Percentiles rank a stretch among this genome's conserved stretches.
phyloP scores from a whole-genome alignment of 2,797 vertebrate species.

The Hafferia zeledoni region DNA sequence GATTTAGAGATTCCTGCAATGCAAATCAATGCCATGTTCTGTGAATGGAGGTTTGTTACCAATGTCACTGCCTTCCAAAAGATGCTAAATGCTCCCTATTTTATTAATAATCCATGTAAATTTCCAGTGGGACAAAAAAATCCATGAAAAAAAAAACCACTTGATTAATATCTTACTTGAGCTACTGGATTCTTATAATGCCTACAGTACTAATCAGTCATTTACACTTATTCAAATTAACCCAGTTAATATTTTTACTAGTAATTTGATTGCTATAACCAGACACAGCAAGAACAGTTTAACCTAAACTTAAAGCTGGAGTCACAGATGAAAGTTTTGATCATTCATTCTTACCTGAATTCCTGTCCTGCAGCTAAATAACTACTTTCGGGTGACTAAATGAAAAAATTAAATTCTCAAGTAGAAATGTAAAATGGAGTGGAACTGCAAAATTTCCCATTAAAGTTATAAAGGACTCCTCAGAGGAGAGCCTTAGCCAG shows the following conservation, averaged over 20 bases:
- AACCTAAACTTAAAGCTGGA: conserved; percentile 21
- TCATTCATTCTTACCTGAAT: conserved; percentile 27
- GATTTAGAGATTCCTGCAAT: background rate
- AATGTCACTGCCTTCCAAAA: background rate
- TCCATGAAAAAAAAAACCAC: background rate
- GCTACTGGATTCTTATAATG: background rate
- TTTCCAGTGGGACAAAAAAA: background rate
- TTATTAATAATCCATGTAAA: background rate
- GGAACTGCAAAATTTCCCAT: background rate
- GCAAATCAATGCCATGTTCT: background rate
- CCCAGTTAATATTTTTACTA: conserved; percentile 15
- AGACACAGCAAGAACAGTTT: conserved; percentile 27
- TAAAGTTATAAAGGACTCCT: background rate
- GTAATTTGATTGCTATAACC: conserved; percentile 21
- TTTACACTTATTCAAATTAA: conserved; percentile 8
- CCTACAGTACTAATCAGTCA: conserved; percentile 13
- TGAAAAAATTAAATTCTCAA: background rate
- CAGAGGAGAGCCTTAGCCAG: background rate
- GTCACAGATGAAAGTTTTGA: conserved; percentile 25
- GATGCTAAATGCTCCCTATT: background rate
- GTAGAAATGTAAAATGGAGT: background rate
- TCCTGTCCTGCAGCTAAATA: conserved; percentile 46
- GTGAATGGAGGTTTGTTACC: background rate
- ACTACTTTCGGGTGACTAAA: conserved; percentile 14
- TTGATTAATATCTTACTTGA: background rate